phyloP scores from a whole-genome alignment of 2,888 invertebrate genomes.

The Orthosia gothica region DNA sequence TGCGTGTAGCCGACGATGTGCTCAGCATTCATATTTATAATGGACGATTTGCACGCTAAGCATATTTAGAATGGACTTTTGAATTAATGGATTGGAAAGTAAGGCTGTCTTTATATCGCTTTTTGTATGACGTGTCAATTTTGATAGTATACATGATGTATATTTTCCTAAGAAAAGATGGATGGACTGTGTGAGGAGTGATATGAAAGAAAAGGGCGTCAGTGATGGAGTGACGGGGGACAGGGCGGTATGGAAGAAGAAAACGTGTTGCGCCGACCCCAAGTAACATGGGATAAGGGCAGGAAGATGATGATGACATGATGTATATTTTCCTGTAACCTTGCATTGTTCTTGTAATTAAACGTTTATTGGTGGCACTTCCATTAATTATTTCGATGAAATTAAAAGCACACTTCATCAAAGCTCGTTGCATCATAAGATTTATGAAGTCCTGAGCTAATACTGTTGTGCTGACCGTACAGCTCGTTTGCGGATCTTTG shows the following conservation, averaged over 20 bases:
- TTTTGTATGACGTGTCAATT: slow-evolving; percentile 31
- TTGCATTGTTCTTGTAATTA: slow-evolving; percentile 51
- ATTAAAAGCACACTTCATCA: slow-evolving; percentile 50
- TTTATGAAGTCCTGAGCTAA: slow-evolving; percentile 54
- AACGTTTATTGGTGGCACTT: slow-evolving; percentile 23
- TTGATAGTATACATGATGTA: slow-evolving; percentile 16
- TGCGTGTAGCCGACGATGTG: slow-evolving; percentile 68
- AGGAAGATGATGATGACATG: too few relatives aligned
- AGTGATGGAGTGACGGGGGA: too few relatives aligned
- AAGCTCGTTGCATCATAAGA: slow-evolving; percentile 60
- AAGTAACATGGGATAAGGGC: too few relatives aligned
- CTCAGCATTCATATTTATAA: slow-evolving; percentile 76
- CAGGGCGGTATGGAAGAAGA: too few relatives aligned
- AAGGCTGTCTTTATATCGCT: slow-evolving; percentile 54
- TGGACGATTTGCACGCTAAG: slow-evolving; percentile 63
- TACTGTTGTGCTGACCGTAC: slow-evolving; percentile 55
- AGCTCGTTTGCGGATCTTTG: slow-evolving; percentile 67
- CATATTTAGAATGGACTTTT: slow-evolving; percentile 58
- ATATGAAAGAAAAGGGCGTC: too few relatives aligned
- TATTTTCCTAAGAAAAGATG: too few relatives aligned
- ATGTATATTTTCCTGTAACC: slow-evolving; percentile 21
- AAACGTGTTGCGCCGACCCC: too few relatives aligned
- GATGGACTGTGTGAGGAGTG: too few relatives aligned
- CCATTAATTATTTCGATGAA: slow-evolving; percentile 54
- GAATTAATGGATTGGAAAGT: slow-evolving; percentile 62